A percentile compares a stretch with the other conserved stretches of the same genome.
These are phyloP conservation scores for Galeruca laticollis DNA, from an alignment of 2,888 invertebrate genomes.

Conservation along the genomic window DNA sequence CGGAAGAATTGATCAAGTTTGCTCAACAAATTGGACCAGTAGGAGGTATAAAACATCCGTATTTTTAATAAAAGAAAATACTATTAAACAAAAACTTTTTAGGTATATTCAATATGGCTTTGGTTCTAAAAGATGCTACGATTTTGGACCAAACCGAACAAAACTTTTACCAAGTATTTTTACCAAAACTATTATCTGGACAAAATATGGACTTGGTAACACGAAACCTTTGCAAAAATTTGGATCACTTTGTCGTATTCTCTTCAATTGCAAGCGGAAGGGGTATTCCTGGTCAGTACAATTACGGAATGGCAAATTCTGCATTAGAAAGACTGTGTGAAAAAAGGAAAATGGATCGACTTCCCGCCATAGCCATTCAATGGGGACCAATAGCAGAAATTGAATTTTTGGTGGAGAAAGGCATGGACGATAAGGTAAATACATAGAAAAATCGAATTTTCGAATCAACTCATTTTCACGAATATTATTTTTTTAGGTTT, in stretches of 20 bases:
- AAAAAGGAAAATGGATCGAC: slow-evolving; percentile 46
- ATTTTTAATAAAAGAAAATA: not conserved
- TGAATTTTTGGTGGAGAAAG: slow-evolving; percentile 42
- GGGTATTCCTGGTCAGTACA: slow-evolving; percentile 55
- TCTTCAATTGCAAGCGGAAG: slow-evolving; percentile 53
- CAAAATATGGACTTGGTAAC: slow-evolving; percentile 70
- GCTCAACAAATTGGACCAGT: slow-evolving; percentile 68
- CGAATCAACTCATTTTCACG: not conserved
- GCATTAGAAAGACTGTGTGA: slow-evolving; percentile 55
- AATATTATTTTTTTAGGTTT: slow-evolving; percentile 22
- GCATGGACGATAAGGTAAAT: slow-evolving; percentile 40
- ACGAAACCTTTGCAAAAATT: slow-evolving; percentile 65
- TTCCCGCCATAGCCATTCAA: slow-evolving; percentile 55
- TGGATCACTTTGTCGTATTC: slow-evolving; percentile 58
- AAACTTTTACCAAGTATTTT: slow-evolving; percentile 69
- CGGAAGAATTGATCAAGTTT: slow-evolving; percentile 63
- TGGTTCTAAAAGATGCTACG: slow-evolving; percentile 70
- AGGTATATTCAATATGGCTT: slow-evolving; percentile 57
- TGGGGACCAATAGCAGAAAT: slow-evolving; percentile 56
- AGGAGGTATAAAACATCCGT: slow-evolving; percentile 66
- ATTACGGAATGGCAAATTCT: slow-evolving; percentile 56
- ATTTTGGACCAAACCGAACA: slow-evolving; percentile 70
- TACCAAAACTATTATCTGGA: slow-evolving; percentile 73
- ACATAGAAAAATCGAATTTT: not conserved
- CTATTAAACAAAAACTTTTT: not conserved